Conservation (phyloP, 1,140 invertebrate species). For the Amphibalanus amphitrite region DNA sequence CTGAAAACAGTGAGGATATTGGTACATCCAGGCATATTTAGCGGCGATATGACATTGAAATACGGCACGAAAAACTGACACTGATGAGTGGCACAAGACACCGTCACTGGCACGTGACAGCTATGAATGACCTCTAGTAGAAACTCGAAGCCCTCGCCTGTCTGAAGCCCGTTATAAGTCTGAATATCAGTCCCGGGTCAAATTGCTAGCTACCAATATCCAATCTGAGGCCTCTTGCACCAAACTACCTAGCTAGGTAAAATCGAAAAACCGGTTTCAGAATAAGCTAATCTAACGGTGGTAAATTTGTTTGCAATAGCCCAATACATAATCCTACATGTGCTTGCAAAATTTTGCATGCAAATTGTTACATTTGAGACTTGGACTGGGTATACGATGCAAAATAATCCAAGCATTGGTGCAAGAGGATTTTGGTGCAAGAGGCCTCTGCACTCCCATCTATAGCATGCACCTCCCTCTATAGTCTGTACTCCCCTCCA, state of each 20-base stretch:
- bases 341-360: no score
- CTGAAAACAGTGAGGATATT: not conserved
- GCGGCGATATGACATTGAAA: not conserved
- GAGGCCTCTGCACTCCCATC: not conserved
- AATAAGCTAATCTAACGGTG: no score
- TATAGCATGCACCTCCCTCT: constrained; percentile 9
- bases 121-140: not conserved
- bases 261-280: no score
- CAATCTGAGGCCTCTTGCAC: no score
- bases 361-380: no score
- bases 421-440: no score
- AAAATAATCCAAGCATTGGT: no score
- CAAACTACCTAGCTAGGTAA: no score
- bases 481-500: constrained; percentile 23
- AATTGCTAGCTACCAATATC: not conserved
- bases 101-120: not conserved
- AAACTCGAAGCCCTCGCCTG: not conserved
- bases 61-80: not conserved
- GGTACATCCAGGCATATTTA: not conserved
- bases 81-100: not conserved
- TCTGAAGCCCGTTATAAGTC: not conserved
- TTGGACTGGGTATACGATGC: no score
- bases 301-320: no score
- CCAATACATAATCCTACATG: no score
- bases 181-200: not conserved